Evolutionary conservation across 2,888 invertebrate genomes (phyloP), one percentile per base, ranked within the genome.

Genomic region (Cheilosia grossa): DNA sequence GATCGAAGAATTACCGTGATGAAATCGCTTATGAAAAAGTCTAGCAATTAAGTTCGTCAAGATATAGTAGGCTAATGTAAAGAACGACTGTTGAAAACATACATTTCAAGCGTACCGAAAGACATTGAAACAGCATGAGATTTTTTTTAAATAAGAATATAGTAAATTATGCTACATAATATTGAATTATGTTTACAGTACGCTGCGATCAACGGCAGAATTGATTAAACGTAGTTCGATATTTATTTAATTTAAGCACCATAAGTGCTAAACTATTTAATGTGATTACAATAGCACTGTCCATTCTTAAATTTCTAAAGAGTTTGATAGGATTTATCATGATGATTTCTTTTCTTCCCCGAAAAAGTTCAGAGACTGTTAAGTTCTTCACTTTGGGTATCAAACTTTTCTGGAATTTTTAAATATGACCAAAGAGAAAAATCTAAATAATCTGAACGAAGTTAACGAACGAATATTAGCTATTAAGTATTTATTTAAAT

Each of bases 1-100:
- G 70, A 81, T 85, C 83, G 80, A 81, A 85, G 75, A 80, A 85
- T 85, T 81, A 75, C 81, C 85, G 85, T 85, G 85, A 85, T 85
- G 85, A 75, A 66, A 74, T 69, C 54, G 63, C 63, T 53, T 64
- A 69, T 81, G 47, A 69, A 69, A 49, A 81, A 56, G 19, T 42
- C 61, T 54, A 58, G 9, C 47, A 24, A 56, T 51, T 69, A 69
- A 80, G 64, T 74, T 85, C 58, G 61, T 72, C 80, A 66, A 72
- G 66, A 80, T 75, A 67, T 66, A 72, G 13, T 49, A 53, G 37
- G 17, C 51, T 64, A 66, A n/a, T 30, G 61, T 69, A 74, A 59
- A 10, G 51, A 75, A 70, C 42, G 67, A 83, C 74, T 79, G 69
- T 64, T 74, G n/a, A 27, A 63, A 78, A 49, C 13, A 73, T 42